Conservation (phyloP, 2,797 vertebrate species). For the Fratercula arctica region DNA sequence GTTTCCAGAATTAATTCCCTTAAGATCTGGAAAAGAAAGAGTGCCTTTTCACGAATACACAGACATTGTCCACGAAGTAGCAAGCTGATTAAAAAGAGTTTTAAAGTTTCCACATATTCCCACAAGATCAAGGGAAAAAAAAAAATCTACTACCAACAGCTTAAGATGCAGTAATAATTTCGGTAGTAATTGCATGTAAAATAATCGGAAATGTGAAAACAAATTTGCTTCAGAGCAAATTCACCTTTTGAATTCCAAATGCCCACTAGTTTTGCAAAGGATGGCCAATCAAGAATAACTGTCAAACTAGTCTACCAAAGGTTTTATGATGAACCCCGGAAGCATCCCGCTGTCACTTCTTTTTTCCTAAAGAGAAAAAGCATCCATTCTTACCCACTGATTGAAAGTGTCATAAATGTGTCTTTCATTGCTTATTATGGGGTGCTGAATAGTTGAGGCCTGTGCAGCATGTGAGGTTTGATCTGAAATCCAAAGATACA, state of each 20-base stretch:
- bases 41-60: background rate
- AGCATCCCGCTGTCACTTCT: background rate
- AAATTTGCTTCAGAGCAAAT: background rate
- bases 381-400: slow-evolving; percentile 87
- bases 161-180: background rate
- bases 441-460: slow-evolving; percentile 27
- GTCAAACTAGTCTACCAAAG: background rate
- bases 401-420: slow-evolving; percentile 88
- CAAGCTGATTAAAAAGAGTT: background rate
- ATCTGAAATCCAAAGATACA: slow-evolving; percentile 67
- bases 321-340: background rate
- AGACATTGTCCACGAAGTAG: background rate
- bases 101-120: background rate
- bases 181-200: background rate
- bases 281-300: rapidly evolving
- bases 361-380: background rate
- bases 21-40: background rate
- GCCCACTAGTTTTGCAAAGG: background rate
- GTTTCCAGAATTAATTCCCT: background rate
- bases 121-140: background rate
- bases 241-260: background rate
- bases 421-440: slow-evolving; percentile 75
- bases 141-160: background rate
- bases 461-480: slow-evolving; percentile 33
- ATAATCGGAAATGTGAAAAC: background rate